A percentile compares a stretch with the other conserved stretches of the same genome.
Evolutionary conservation across 2,113 vertebrate species (phyloP).

Genomic region (Haemorhous mexicanus): DNA sequence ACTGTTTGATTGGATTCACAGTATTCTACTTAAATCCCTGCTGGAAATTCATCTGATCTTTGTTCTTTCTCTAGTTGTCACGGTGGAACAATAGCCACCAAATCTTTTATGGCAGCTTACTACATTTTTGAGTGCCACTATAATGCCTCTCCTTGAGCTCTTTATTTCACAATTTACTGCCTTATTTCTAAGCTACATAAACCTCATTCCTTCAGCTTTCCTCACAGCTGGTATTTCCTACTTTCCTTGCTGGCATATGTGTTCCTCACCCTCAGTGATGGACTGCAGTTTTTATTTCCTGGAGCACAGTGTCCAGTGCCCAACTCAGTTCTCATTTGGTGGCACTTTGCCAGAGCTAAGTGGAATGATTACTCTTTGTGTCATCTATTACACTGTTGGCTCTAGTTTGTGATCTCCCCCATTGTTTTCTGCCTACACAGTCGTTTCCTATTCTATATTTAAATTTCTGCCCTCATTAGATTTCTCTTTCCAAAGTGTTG

Average conservation of each 20-base stretch:
- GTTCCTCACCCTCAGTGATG: accelerated
- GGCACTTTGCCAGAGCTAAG: neutral
- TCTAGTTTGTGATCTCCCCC: neutral
- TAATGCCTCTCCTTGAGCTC: neutral
- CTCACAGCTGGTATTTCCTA: neutral
- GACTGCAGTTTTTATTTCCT: neutral
- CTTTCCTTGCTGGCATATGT: neutral
- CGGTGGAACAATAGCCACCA: neutral
- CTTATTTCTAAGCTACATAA: neutral
- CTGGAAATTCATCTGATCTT: neutral
- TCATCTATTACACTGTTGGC: neutral
- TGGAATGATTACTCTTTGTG: neutral
- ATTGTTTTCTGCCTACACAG: neutral
- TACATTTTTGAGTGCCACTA: neutral
- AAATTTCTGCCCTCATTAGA: neutral
- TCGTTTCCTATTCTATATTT: neutral
- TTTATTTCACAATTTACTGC: neutral
- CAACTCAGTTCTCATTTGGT: neutral
- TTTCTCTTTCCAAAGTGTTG: neutral
- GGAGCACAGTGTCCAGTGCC: neutral
- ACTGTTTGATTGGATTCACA: neutral
- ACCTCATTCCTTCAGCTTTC: neutral
- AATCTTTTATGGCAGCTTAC: neutral
- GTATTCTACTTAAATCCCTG: neutral
- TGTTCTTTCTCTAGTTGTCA: neutral